Conservation (phyloP, 1,140 invertebrate genomes). For the roundworm (Caenorhabditis elegans) region DNA sequence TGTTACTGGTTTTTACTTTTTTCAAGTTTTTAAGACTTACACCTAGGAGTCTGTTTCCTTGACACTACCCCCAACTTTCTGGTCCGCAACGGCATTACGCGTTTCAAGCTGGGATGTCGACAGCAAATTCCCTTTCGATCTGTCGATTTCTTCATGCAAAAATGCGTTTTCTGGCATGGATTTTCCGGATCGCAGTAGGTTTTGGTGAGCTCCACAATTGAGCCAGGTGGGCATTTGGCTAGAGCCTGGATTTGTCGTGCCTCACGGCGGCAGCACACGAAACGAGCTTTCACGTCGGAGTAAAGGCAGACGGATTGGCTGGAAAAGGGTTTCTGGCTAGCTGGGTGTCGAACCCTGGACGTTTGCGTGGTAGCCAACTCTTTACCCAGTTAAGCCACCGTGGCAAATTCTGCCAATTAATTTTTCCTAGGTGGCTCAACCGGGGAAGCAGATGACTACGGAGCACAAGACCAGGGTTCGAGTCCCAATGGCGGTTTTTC, state of each 20-base stretch:
- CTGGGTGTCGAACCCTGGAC: no score
- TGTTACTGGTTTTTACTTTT: no score
- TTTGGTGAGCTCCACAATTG: conserved; percentile 13
- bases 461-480: no score
- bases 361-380: no score
- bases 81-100: not conserved
- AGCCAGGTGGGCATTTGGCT: conserved; percentile 32
- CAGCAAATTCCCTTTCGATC: conserved; percentile 41
- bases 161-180: conserved; percentile 31
- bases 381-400: no score
- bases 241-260: not conserved
- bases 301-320: not conserved
- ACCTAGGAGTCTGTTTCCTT: not conserved
- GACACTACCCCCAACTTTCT: not conserved
- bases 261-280: conserved; percentile 30
- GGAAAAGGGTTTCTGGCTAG: not conserved
- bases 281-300: not conserved
- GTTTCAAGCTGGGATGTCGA: conserved; percentile 26
- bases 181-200: conserved; percentile 20
- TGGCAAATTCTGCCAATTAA: no score
- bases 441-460: no score
- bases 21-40: no score
- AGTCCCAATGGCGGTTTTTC: no score
- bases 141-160: conserved; percentile 21
- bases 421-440: no score